Base-by-base conservation (phyloP, 2,888 invertebrate genomes). In the Flexamia atlantica region DNA sequence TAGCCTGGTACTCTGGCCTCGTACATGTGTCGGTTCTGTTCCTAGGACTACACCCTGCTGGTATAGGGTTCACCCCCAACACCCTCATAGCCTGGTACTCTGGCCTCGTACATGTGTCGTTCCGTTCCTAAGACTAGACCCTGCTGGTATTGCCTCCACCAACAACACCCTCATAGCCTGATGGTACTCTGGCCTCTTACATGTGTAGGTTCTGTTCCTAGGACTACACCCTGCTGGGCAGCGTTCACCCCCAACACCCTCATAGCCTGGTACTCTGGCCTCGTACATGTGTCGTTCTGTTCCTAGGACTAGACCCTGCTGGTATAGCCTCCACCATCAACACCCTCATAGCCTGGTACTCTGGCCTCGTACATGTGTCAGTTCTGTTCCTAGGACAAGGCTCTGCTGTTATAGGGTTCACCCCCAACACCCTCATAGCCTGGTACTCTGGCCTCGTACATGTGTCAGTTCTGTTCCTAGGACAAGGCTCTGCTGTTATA, bases 251-350 rank as follows among this genome's bases (percentile, higher is more conserved):
- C 60, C 3, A 9, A 3, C 25, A 60, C 60, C 3, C 7, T 60
- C 14, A 25, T 25, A 5, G 7, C 20, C 3, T 60, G 60, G 60
- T 60, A 60, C 60, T 23, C 60, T 9, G 60, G 60, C 5, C 25
- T 60, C 4, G 14, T 4, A 5, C 60, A 60, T 17, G 60, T 60
- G 60, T 14, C 20, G 25, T 40, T 50, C 10, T 50, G 50, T 50
- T 40, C 25, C 5, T 60, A 60, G 60, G 60, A 60, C 60, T 60
- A 5, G 60, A 60, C 60, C 60, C 60, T 14, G 60, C 60, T 3
- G 60, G 60, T 25, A 60, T 60, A 7, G 60, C 23, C 7, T 60
- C 25, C 60, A 60, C 60, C 60, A 20, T 25, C 3, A 9, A 3
- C 25, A 60, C 60, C 3, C 7, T 60, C 14, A 25, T 25, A 5